A percentile compares a stretch with the other conserved stretches of the same genome.
These are phyloP conservation scores for Idaea aversata DNA, from an alignment of 2,888 invertebrate genomes.

Conservation along the genomic window DNA sequence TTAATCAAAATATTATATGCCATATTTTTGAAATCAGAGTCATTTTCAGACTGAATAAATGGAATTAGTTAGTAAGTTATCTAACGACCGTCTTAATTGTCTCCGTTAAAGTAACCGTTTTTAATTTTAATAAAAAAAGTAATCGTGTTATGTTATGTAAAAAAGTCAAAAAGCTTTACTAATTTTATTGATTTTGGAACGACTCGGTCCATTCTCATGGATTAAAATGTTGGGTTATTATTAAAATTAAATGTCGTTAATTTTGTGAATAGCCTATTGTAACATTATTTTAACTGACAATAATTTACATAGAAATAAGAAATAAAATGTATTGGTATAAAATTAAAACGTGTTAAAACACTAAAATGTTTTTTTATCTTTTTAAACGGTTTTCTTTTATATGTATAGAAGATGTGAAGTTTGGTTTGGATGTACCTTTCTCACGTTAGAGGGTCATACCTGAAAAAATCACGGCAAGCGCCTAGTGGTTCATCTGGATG, in stretches of 20 bases:
- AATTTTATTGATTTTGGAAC: constrained; percentile 61
- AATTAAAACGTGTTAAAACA: constrained; percentile 71
- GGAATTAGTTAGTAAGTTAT: constrained; percentile 58
- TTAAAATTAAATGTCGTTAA: constrained; percentile 42
- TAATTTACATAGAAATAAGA: constrained; percentile 51
- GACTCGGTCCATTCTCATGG: constrained; percentile 59
- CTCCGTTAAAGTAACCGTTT: constrained; percentile 43
- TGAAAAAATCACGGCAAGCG: too few relatives aligned
- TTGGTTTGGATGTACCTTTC: too few relatives aligned
- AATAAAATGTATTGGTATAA: constrained; percentile 62
- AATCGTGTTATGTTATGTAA: constrained; percentile 55
- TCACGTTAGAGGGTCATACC: too few relatives aligned
- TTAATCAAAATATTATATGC: constrained; percentile 36
- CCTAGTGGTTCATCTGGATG: too few relatives aligned
- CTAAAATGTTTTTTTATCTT: constrained; percentile 49
- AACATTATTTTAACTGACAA: constrained; percentile 45
- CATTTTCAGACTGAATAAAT: constrained; percentile 68
- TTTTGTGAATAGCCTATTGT: constrained; percentile 56
- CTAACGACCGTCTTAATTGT: constrained; percentile 52
- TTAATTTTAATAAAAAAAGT: constrained; percentile 50
- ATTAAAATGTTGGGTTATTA: constrained; percentile 38
- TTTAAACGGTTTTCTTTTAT: neutral
- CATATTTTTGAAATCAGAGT: constrained; percentile 65
- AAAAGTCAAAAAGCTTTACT: constrained; percentile 78
- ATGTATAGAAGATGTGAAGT: too few relatives aligned